Base-by-base conservation (phyloP, 2,113 vertebrate genomes). In the Falcunculus frontatus region DNA sequence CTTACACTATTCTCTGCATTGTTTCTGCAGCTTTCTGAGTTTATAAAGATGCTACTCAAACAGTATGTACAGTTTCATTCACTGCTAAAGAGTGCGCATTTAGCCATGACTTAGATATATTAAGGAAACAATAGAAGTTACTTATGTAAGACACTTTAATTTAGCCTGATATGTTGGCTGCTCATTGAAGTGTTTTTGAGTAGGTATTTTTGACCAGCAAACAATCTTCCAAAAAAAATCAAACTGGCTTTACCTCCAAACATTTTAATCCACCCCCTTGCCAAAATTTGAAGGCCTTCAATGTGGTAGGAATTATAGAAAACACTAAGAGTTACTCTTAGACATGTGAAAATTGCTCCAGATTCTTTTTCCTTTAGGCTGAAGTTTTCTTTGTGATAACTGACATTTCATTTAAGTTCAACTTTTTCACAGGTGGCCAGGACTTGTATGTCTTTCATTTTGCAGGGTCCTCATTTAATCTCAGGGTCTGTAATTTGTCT, bases 261-360 rank as follows among this genome's bases (percentile, higher is more conserved):
- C 7, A 15, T 30, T 75, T 78, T 81, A n/a, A 42, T 39, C 62
- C 8, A 37, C 1, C 2, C 1, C 17, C 3, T 67, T 50, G 6
- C 5, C 56, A 59, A 67, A 83, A 39, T 16, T 29, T 37, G 18
- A 86, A 80, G 35, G 3, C 6, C 41, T 53, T 72, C 32, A n/a
- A 4, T 63, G 29, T 1, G 0, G 5, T 11, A 29, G 39, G 7
- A 60, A 4, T 62, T 35, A 15, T 1, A 75, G 10, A 39, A 75
- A 90, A 59, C 10, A n/a, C 0, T 7, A 29, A 20, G 16, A 67
- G 8, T 46, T 79, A 33, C 6, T 18, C 13, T 60, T 77, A 30
- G 15, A n/a, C 4, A 33, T 1, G 3, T 39, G 3, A 79, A 8
- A 33, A 33, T 41, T 68, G 16, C 7, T 73, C 59, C 44, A 9